phyloP scores from a whole-genome alignment of 1,140 invertebrate species.

The Pachyrhynchus sulphureomaculatus region DNA sequence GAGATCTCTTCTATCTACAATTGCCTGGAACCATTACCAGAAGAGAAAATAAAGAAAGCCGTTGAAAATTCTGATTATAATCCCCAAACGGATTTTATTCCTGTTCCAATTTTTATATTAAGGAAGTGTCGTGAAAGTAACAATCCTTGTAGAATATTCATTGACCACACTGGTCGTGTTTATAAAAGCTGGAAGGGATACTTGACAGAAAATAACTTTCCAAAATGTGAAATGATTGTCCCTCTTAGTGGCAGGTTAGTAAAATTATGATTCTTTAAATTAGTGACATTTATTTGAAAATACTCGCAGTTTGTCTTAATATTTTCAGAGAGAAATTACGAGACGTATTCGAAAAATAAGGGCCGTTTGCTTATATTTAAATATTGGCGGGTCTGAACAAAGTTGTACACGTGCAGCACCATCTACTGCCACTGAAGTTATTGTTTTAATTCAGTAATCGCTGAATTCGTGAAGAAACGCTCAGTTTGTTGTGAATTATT shows the following conservation, averaged over 20 bases:
- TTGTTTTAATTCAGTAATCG: no score
- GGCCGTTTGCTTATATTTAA: no score
- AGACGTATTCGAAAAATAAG: no score
- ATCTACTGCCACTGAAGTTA: no score
- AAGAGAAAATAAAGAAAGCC: slow-evolving; percentile 38
- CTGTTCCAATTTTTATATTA: slow-evolving; percentile 43
- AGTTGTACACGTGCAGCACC: no score
- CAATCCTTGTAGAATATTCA: slow-evolving; percentile 46
- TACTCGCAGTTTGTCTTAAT: no score
- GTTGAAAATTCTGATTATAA: slow-evolving; percentile 39
- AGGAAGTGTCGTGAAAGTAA: slow-evolving; percentile 40
- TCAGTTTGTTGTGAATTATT: no score
- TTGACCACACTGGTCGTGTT: slow-evolving; percentile 46
- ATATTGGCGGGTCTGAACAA: no score
- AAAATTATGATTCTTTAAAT: no score
- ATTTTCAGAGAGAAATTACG: no score
- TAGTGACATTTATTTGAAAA: no score
- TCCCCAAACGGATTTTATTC: slow-evolving; percentile 38
- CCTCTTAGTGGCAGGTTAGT: slow-evolving; percentile 45
- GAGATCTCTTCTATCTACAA: slow-evolving; percentile 42
- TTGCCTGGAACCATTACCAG: slow-evolving; percentile 40
- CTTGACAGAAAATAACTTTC: slow-evolving; percentile 48
- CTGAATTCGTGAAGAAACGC: no score
- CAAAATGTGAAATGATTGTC: slow-evolving; percentile 46
- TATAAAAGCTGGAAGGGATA: slow-evolving; percentile 47